Evolutionary conservation across 2,888 invertebrate species (phyloP).

Genomic region (Drosophila stalkeri): DNA sequence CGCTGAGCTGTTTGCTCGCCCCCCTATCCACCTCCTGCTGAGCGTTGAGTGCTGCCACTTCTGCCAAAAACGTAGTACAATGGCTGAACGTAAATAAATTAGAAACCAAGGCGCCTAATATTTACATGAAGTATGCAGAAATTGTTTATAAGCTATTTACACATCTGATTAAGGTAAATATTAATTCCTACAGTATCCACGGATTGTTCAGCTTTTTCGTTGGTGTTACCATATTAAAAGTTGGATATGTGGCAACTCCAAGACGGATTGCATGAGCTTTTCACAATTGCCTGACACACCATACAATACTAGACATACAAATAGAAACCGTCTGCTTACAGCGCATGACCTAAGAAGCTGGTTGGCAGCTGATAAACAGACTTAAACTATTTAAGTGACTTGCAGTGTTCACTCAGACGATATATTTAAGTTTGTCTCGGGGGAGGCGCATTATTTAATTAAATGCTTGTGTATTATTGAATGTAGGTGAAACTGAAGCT

Average conservation of each 20-base stretch:
- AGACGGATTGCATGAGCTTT: constrained; percentile 46
- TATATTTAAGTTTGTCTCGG: constrained; percentile 10
- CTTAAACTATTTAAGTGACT: constrained; percentile 34
- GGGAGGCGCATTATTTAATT: constrained; percentile 8
- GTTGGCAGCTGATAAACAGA: constrained; percentile 61
- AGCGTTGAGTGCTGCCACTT: constrained; percentile 56
- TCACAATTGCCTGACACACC: constrained; percentile 31
- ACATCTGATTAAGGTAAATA: constrained; percentile 19
- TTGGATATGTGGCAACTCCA: constrained; percentile 51
- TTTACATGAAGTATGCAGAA: constrained; percentile 16
- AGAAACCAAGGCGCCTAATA: not conserved
- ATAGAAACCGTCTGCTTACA: constrained; percentile 36
- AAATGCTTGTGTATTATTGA: constrained; percentile 20
- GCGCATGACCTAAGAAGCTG: constrained; percentile 45
- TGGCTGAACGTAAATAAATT: constrained; percentile 1
- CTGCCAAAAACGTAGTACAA: constrained; percentile 27
- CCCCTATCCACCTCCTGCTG: constrained; percentile 30
- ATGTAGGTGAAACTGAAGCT: constrained; percentile 16
- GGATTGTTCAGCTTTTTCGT: constrained; percentile 21
- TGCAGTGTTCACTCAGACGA: constrained; percentile 18
- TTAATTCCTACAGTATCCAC: constrained; percentile 29
- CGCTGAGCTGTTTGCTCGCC: constrained; percentile 34
- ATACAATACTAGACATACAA: constrained; percentile 42
- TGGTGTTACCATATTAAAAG: constrained; percentile 41
- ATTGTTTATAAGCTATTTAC: constrained; percentile 55